Evolutionary conservation across 35 echinoderm and acorn worm species (phyloP), one percentile per base, ranked within the genome.

Genomic region (Lytechinus variegatus): DNA sequence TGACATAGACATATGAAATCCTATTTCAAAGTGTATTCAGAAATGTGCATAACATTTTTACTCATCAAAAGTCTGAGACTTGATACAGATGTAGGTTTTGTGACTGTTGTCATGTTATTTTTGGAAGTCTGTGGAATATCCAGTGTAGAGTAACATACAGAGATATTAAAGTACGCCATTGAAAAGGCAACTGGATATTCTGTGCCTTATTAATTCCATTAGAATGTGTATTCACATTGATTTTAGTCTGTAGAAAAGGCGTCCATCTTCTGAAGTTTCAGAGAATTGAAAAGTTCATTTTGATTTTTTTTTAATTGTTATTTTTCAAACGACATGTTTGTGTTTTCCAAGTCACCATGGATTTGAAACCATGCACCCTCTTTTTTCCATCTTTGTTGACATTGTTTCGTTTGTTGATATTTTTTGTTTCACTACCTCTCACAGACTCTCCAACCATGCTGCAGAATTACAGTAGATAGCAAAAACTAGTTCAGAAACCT

Each of bases 401-500:
- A 79, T 79, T 19, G 19, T 79, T 79, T 79, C 66, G 66, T 79
- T 79, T 79, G 66, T 79, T 79, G 16, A 79, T 44, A 44, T 79
- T 79, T 79, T 58, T 79, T 79, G 66, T 79, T 79, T 79, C 66
- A 79, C 66, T 79, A 79, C 66, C 66, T 79, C n/a, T 79, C 66
- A 79, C 66, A 79, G 66, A 79, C 16, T 79, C 66, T 79, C 19
- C 66, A 79, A 79, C 66, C 66, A 79, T 79, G 66, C 66, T 24
- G 66, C 66, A 79, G 66, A 79, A 79, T 24, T 79, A 79, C 66
- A 79, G 66, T 79, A 79, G 66, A 79, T 79, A 79, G 66, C 66
- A 79, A 79, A 79, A 79, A 79, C 66, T 79, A 79, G 66, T 79
- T 79, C 66, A 79, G 66, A 79, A 79, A 79, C 56, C 56, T 79